Evolutionary conservation across 2,113 vertebrate species (phyloP).

Genomic region (Synchiropus splendidus): DNA sequence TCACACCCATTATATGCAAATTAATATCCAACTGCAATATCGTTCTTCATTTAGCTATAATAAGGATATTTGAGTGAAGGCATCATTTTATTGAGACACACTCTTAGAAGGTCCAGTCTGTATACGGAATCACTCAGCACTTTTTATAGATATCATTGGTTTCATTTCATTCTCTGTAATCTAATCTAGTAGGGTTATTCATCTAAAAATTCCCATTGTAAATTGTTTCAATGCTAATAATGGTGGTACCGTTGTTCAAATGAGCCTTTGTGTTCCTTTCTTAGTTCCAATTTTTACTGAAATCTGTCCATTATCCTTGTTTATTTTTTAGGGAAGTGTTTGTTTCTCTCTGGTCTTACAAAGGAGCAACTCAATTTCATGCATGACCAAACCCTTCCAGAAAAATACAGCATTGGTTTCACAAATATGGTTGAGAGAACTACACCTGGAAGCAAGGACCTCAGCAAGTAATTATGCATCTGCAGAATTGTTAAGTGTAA

Average conservation of each 20-base stretch:
- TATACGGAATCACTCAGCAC: too few species aligned
- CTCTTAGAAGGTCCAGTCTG: too few species aligned
- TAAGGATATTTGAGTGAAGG: too few species aligned
- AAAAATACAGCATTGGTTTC: conserved; percentile 90
- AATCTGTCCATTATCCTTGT: not conserved
- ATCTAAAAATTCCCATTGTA: too few species aligned
- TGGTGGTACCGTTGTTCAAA: too few species aligned
- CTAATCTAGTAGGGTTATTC: too few species aligned
- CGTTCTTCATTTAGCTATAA: not conserved
- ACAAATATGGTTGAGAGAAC: conserved; percentile 99
- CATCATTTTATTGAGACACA: too few species aligned
- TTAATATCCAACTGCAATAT: not conserved
- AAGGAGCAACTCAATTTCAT: conserved; percentile 84
- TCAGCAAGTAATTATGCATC: conserved; percentile 73
- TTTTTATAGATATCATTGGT: too few species aligned
- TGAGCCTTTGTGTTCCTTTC: too few species aligned
- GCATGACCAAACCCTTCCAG: conserved; percentile 86
- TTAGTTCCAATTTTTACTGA: not conserved
- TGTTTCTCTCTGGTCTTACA: conserved; percentile 89
- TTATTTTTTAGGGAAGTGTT: conserved; percentile 81
- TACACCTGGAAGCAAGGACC: conserved; percentile 95
- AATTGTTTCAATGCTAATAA: too few species aligned
- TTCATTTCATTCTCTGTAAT: too few species aligned
- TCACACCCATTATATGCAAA: not conserved
- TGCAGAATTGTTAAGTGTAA: not conserved